Percentiles rank a stretch among this genome's conserved stretches.
These are phyloP conservation scores for Drosophila engyochracea DNA, from an alignment of 2,888 invertebrate species.

Conservation along the genomic window DNA sequence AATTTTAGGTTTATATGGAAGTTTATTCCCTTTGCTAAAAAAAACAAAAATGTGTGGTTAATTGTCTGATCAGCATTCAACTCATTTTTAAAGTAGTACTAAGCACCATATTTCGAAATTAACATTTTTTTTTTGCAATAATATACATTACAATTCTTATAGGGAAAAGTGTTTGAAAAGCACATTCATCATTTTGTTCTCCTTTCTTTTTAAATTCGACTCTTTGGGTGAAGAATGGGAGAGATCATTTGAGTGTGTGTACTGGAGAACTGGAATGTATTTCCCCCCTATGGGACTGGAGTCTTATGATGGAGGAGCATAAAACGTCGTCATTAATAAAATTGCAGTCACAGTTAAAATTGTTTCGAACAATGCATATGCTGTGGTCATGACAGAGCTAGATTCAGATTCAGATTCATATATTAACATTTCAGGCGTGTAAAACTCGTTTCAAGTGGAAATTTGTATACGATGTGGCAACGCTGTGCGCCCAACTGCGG, in stretches of 20 bases:
- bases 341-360: slow-evolving; percentile 31
- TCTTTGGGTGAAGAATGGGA: background rate
- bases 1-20: background rate
- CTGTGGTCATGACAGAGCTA: slow-evolving; percentile 40
- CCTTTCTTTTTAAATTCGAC: background rate
- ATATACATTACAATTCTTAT: background rate
- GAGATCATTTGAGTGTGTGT: background rate
- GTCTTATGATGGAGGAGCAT: slow-evolving; percentile 2
- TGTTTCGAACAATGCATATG: slow-evolving; percentile 27
- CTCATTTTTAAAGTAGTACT: background rate
- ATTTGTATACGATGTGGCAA: slow-evolving; percentile 52
- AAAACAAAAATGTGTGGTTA: background rate
- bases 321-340: slow-evolving; percentile 32
- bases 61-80: background rate
- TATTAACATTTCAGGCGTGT: slow-evolving; percentile 51
- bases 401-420: slow-evolving; percentile 31
- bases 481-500: slow-evolving; percentile 37
- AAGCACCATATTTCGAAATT: background rate
- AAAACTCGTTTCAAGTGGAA: slow-evolving; percentile 60
- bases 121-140: background rate
- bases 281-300: background rate
- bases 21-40: background rate
- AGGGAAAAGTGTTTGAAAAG: background rate
- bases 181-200: background rate
- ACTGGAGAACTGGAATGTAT: background rate